A percentile compares a stretch with the other conserved stretches of the same genome.
Evolutionary conservation across 2,888 invertebrate species (phyloP).

Genomic region (Agriotes lineatus): DNA sequence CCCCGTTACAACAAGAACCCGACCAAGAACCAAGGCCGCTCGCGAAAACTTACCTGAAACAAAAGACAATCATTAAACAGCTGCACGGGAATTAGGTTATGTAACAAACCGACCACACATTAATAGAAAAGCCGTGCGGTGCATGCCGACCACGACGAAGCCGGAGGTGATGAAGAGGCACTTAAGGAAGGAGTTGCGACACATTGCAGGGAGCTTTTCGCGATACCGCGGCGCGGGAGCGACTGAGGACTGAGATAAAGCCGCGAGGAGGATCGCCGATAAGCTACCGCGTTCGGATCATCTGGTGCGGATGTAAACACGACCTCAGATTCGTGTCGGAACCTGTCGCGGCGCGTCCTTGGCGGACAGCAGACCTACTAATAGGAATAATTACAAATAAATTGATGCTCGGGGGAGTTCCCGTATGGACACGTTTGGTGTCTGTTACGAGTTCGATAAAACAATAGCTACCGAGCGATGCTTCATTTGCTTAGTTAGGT

Average conservation of each 20-base stretch:
- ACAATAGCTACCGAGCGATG: not conserved
- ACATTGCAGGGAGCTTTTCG: too few species aligned
- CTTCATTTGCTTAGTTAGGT: not conserved
- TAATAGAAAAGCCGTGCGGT: too few species aligned
- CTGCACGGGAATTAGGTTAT: too few species aligned
- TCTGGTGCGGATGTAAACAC: not conserved
- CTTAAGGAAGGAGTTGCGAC: not conserved
- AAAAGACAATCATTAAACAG: too few species aligned
- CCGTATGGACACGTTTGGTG: too few species aligned
- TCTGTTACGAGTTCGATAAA: too few species aligned
- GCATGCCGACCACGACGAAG: not conserved
- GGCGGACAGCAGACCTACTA: not conserved
- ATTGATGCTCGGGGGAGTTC: not conserved
- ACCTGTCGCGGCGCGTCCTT: conserved; percentile 10
- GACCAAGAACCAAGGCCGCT: not conserved
- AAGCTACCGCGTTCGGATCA: not conserved
- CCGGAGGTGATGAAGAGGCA: not conserved
- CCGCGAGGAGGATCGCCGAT: not conserved
- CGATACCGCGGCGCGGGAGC: too few species aligned
- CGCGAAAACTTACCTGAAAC: not conserved
- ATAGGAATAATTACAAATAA: not conserved
- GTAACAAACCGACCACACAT: too few species aligned
- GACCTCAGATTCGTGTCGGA: conserved; percentile 8
- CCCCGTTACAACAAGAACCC: too few species aligned
- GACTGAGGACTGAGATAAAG: too few species aligned